Evolutionary conservation across 2,797 vertebrate species (phyloP).

Genomic region (Sphenopsis melanotis): DNA sequence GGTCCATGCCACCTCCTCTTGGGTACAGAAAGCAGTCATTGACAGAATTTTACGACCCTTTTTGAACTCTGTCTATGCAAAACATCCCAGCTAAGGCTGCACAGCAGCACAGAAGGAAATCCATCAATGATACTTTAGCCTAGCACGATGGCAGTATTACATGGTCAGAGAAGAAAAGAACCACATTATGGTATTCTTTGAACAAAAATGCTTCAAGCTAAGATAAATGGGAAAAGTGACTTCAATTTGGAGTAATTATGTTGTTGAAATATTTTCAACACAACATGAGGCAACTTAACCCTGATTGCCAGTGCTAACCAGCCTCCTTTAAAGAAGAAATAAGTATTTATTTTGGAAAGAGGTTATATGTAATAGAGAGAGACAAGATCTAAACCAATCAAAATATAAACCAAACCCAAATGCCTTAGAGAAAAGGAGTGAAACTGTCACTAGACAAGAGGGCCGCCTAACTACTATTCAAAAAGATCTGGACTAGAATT

Average conservation of each 20-base stretch:
- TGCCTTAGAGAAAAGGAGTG: neutral
- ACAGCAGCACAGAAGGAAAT: neutral
- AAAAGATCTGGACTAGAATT: neutral
- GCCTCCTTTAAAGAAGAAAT: neutral
- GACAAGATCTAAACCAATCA: neutral
- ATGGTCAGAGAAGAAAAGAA: neutral
- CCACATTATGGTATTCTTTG: neutral
- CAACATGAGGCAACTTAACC: neutral
- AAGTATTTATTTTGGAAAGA: neutral
- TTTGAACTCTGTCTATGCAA: neutral
- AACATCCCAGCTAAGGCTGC: neutral
- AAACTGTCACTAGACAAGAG: neutral
- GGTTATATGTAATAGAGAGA: neutral
- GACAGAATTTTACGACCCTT: neutral
- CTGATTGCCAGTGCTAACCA: neutral
- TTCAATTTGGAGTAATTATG: neutral
- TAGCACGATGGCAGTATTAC: neutral
- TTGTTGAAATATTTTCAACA: neutral
- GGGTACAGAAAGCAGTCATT: neutral
- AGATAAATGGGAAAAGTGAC: neutral
- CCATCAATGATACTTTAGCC: neutral
- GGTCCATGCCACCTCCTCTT: neutral
- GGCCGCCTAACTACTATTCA: neutral
- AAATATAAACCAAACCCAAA: neutral
- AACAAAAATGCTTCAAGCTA: neutral